Percentiles rank a stretch among this genome's conserved stretches.
phyloP scores from a whole-genome alignment of 1,140 invertebrate genomes.

The Drosophila trapezifrons region DNA sequence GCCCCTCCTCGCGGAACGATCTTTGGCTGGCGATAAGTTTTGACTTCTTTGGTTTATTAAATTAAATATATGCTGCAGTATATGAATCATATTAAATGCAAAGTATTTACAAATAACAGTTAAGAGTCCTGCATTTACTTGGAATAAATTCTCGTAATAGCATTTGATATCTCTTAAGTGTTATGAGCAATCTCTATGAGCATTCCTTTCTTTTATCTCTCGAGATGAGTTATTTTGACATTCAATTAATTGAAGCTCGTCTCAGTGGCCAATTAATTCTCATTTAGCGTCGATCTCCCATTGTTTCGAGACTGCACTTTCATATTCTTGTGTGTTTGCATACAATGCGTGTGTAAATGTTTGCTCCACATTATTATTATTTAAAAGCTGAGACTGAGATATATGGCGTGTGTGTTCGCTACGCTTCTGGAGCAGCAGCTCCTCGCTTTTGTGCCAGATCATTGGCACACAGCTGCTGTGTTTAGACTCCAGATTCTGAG shows the following conservation, averaged over 20 bases:
- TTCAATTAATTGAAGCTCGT: slow-evolving; percentile 18
- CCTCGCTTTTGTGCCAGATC: slow-evolving; percentile 45
- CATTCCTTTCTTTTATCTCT: neutral
- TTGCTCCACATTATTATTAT: slow-evolving; percentile 33
- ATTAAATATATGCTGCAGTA: neutral
- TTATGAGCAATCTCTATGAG: neutral
- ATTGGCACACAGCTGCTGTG: slow-evolving; percentile 51
- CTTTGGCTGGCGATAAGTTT: slow-evolving; percentile 29
- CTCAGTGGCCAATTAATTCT: slow-evolving; percentile 32
- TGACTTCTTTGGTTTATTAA: slow-evolving; percentile 18
- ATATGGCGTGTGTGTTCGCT: slow-evolving; percentile 25
- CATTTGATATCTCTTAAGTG: neutral
- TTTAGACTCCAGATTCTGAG: slow-evolving; percentile 13
- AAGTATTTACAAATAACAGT: neutral
- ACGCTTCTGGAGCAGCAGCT: slow-evolving; percentile 20
- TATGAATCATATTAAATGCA: neutral
- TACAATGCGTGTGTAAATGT: slow-evolving; percentile 21
- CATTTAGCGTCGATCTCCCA: slow-evolving; percentile 28
- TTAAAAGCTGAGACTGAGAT: slow-evolving; percentile 40
- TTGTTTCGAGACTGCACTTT: slow-evolving; percentile 24
- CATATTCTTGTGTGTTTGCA: slow-evolving; percentile 20
- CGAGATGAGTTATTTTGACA: slow-evolving; percentile 19
- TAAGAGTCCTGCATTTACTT: too few species aligned
- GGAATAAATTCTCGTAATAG: too few species aligned
- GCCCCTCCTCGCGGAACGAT: slow-evolving; percentile 20